Evolutionary conservation across 2,113 vertebrate genomes (phyloP).

Genomic region (Poeciliopsis turrubarensis): DNA sequence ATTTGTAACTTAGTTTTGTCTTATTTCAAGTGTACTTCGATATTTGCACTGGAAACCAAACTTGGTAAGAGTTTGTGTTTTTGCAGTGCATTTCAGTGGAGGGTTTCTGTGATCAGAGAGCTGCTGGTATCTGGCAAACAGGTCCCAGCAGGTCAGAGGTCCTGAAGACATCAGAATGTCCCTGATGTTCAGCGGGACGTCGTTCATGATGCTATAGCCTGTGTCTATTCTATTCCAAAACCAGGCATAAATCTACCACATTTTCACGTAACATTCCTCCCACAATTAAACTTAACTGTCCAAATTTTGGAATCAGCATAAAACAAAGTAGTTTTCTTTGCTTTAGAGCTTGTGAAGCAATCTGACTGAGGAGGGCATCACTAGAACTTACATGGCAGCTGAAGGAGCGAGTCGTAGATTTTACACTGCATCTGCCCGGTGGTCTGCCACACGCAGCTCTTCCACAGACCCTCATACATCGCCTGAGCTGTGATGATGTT

Average conservation of each 20-base stretch:
- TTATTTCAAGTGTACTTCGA: too few relatives aligned
- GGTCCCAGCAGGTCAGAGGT: conserved; percentile 60
- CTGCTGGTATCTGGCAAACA: conserved; percentile 63
- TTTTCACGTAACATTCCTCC: background rate
- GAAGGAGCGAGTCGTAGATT: conserved; percentile 89
- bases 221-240: background rate
- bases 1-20: too few relatives aligned
- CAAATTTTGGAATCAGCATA: background rate
- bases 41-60: too few relatives aligned
- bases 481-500: conserved; percentile 95
- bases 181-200: too few relatives aligned
- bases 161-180: background rate
- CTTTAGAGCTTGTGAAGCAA: background rate
- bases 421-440: conserved; percentile 97
- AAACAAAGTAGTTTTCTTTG: background rate
- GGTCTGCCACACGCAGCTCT: conserved; percentile 91
- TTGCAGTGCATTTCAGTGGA: background rate
- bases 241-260: background rate
- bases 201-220: background rate
- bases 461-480: conserved; percentile 94
- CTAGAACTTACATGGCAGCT: conserved; percentile 81
- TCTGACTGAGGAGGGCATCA: background rate
- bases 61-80: too few relatives aligned
- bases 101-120: background rate
- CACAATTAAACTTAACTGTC: background rate